phyloP scores from a whole-genome alignment of 37 sponge, comb jelly and placozoan species.

The Mnemiopsis leidyi region DNA sequence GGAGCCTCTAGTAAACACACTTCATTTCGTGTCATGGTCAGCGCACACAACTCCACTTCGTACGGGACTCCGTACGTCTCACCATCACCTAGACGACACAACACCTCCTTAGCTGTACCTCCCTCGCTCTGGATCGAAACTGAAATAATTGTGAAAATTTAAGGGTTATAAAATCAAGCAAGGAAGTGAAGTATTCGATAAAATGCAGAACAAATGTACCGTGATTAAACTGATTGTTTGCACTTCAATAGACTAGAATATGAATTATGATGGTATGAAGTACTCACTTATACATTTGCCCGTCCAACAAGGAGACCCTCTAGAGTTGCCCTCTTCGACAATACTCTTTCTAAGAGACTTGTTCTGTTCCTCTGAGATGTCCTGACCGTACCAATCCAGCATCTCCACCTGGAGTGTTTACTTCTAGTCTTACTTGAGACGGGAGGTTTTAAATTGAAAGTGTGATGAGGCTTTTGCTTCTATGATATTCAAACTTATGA shows the following conservation, averaged over 20 bases:
- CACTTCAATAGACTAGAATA: too few relatives aligned
- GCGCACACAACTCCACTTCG: not conserved
- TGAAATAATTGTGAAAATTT: not conserved
- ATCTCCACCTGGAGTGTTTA: constrained; percentile 35
- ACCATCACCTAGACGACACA: constrained; percentile 24
- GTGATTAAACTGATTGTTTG: too few relatives aligned
- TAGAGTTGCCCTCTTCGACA: not conserved
- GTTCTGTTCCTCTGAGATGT: not conserved
- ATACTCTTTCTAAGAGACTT: constrained; percentile 25
- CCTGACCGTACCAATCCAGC: not conserved
- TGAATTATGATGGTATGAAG: not conserved
- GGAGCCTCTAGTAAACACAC: not conserved
- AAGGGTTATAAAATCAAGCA: too few relatives aligned
- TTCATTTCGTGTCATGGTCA: not conserved
- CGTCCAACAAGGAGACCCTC: not conserved
- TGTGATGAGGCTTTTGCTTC: too few relatives aligned
- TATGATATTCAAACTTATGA: too few relatives aligned
- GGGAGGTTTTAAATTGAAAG: too few relatives aligned
- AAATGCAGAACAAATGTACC: too few relatives aligned
- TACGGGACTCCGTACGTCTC: not conserved
- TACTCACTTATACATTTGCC: constrained; percentile 19
- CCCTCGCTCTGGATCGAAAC: not conserved
- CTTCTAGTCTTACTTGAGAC: too few relatives aligned
- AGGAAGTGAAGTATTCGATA: too few relatives aligned
- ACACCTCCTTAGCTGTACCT: not conserved